Evolutionary conservation across 2,888 invertebrate species (phyloP), one percentile per base, ranked within the genome.

Genomic region (Catocala nupta): DNA sequence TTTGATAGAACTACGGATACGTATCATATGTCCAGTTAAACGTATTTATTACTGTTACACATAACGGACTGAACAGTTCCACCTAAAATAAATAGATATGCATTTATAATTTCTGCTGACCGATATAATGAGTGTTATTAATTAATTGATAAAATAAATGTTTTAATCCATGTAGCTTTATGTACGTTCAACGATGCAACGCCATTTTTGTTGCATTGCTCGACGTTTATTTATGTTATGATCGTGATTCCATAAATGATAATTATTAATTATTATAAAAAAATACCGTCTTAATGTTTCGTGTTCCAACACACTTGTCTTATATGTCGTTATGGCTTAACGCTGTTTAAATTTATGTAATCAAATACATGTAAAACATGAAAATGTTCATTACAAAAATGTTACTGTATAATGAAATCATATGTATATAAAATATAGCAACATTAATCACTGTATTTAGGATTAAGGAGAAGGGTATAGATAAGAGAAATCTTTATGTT

Each of bases 381-480:
- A 71, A 54, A 73, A 66, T 68, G 54, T 69, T 70, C 44, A 70
- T 53, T 65, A 71, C 53, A 45, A 54, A 65, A 60, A 55, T 60
- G 49, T 42, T 63, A 54, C 54, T 71, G 56, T 62, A 59, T 58
- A 44, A 65, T 65, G 61, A 70, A 64, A 62, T 60, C 51, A 68
- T 72, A 70, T 79, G 78, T 78, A 79, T 57, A 78, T 78, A 71
- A 16, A 49, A 61, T 39, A 71, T 68, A 73, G 53, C 39, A 59
- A 70, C 65, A 59, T 59, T 59, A 65, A 70, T 70, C 63, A 60
- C 63, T 75, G 66, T 68, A 75, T 61, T 67, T 73, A 76, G 56
- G 53, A 57, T 16, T 75, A 71, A 71, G 61, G 57, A 77, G 68
- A 79, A 75, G 77, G 77, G 73, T 79, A 77, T 69, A 77, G 64